Conservation (phyloP, 2,113 vertebrate genomes). For the Rostratula benghalensis region DNA sequence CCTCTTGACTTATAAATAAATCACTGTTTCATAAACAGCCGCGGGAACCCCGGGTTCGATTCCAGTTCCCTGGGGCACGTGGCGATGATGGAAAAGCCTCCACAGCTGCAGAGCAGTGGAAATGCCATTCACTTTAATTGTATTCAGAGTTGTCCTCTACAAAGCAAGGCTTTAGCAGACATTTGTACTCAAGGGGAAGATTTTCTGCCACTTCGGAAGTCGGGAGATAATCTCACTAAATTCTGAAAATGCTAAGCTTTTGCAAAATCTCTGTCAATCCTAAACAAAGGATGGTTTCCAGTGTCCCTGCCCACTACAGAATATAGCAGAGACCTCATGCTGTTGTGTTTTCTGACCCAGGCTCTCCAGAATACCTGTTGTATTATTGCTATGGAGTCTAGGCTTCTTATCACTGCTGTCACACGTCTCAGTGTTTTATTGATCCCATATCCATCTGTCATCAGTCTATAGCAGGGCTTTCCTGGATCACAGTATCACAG, state of each 20-base stretch:
- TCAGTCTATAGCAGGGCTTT: not conserved
- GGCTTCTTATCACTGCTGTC: not conserved
- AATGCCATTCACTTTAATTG: not conserved
- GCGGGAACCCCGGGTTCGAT: accelerated
- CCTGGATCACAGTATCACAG: accelerated
- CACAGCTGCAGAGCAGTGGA: not conserved
- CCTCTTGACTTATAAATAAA: not conserved
- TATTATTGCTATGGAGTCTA: not conserved
- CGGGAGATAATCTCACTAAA: not conserved
- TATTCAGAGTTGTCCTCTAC: not conserved
- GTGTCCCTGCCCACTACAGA: not conserved
- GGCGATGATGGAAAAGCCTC: not conserved
- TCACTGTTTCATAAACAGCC: accelerated
- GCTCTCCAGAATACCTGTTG: not conserved
- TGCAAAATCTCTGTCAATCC: not conserved
- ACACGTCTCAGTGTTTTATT: not conserved
- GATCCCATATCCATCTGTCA: not conserved
- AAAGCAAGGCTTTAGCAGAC: not conserved
- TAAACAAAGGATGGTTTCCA: not conserved
- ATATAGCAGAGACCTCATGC: not conserved
- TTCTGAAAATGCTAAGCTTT: not conserved
- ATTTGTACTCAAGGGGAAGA: not conserved
- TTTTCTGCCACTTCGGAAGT: not conserved
- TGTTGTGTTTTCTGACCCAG: not conserved
- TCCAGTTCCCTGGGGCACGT: too few species aligned